These are phyloP conservation scores for Zelostemma sp. DNA, from an alignment of 1,140 invertebrate genomes.

Conservation along the genomic window DNA sequence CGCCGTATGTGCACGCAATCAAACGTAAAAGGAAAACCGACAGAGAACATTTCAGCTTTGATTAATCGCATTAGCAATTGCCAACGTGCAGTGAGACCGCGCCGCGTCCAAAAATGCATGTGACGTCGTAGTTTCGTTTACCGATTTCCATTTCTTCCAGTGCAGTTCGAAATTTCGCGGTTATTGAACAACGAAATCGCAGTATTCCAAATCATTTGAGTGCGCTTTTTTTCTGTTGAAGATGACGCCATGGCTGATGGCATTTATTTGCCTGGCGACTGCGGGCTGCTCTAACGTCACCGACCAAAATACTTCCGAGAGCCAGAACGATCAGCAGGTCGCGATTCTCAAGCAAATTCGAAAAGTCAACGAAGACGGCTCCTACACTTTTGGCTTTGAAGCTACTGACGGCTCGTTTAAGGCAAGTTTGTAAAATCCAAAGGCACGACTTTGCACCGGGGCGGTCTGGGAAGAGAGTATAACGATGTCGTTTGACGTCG, in stretches of 20 bases:
- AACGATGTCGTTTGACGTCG: constrained; percentile 28
- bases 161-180: too few species aligned
- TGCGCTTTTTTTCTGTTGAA: constrained; percentile 51
- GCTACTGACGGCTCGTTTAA: constrained; percentile 87
- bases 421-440: constrained; percentile 46
- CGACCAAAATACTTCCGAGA: constrained; percentile 67
- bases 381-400: constrained; percentile 88
- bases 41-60: constrained; percentile 5
- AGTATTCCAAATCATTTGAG: constrained; percentile 1
- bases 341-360: constrained; percentile 83
- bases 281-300: constrained; percentile 65
- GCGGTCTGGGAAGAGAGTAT: not conserved
- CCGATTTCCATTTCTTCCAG: too few species aligned
- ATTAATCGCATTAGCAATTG: too few species aligned
- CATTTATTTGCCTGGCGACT: constrained; percentile 64
- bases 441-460: not conserved
- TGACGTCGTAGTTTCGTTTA: too few species aligned
- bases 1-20: constrained; percentile 40
- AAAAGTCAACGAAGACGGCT: constrained; percentile 85
- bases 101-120: too few species aligned
- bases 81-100: too few species aligned
- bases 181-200: not conserved
- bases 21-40: constrained; percentile 25
- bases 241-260: constrained; percentile 69
- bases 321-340: constrained; percentile 67